A percentile compares a stretch with the other conserved stretches of the same genome.
Evolutionary conservation across 2,888 invertebrate genomes (phyloP).

Genomic region (Eupelmus urozonus): DNA sequence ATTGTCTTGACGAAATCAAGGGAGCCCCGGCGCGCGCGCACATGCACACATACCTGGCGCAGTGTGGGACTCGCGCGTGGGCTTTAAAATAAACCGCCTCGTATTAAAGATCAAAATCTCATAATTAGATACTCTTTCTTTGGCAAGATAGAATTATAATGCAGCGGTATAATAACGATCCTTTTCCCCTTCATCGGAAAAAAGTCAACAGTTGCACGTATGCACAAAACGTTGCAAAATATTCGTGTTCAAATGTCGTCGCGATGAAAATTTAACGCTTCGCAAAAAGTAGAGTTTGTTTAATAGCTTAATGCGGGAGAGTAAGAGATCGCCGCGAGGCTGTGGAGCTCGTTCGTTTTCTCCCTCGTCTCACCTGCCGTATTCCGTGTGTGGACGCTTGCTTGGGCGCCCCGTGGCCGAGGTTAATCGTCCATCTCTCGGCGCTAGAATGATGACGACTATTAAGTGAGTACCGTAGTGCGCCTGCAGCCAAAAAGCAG

Average conservation of each 20-base stretch:
- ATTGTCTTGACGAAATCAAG: constrained; percentile 50
- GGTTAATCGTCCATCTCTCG: constrained; percentile 62
- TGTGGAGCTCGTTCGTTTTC: not conserved
- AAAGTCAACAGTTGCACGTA: not conserved
- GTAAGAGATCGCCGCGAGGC: constrained; percentile 13
- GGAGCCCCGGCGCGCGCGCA: not conserved
- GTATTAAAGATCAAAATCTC: constrained; percentile 55
- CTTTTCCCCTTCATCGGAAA: constrained; percentile 1
- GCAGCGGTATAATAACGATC: constrained; percentile 33
- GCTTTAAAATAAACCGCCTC: constrained; percentile 44
- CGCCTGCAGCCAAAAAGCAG: constrained; percentile 58
- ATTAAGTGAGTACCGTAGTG: constrained; percentile 64
- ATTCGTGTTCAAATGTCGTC: no score
- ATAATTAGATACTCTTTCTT: constrained; percentile 55
- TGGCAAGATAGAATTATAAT: constrained; percentile 17
- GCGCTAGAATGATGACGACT: constrained; percentile 65
- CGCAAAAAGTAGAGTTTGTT: constrained; percentile 53
- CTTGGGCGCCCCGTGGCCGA: constrained; percentile 60
- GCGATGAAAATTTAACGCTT: no score
- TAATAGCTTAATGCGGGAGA: constrained; percentile 54
- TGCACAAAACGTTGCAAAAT: constrained; percentile 18
- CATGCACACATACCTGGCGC: not conserved
- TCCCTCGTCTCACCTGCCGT: constrained; percentile 50
- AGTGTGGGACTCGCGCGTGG: constrained; percentile 48
- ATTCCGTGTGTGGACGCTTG: no score